Conservation (phyloP, 2,888 invertebrate genomes). For the Brachynemurus nebulosus region DNA sequence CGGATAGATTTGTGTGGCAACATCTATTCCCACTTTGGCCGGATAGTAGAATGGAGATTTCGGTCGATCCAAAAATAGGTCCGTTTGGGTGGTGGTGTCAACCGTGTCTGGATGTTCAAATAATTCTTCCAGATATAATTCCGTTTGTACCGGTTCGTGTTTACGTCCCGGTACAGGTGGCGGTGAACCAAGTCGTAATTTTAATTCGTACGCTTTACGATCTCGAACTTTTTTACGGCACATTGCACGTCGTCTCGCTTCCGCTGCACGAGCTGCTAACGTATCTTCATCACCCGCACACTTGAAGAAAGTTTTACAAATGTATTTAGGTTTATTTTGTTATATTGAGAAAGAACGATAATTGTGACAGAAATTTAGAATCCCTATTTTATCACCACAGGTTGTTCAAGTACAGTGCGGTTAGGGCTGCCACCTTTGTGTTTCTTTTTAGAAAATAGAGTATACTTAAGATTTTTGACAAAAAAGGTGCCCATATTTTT, state of each 20-base stretch:
- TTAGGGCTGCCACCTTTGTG: no score
- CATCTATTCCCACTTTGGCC: slow-evolving; percentile 67
- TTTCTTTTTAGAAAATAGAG: no score
- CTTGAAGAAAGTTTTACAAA: no score
- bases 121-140: slow-evolving; percentile 74
- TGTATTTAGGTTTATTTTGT: no score
- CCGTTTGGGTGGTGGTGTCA: slow-evolving; percentile 75
- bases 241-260: slow-evolving; percentile 57
- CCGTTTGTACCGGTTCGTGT: slow-evolving; percentile 82
- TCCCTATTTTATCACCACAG: no score
- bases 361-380: no score
- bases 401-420: no score
- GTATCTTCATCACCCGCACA: slow-evolving; percentile 34
- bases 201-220: slow-evolving; percentile 34
- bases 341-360: no score
- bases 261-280: slow-evolving; percentile 40
- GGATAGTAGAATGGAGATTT: slow-evolving; percentile 66
- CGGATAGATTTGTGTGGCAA: slow-evolving; percentile 73
- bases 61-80: slow-evolving; percentile 71
- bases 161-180: slow-evolving; percentile 70
- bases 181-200: slow-evolving; percentile 49
- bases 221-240: slow-evolving; percentile 55
- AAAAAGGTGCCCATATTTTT: no score
- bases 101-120: slow-evolving; percentile 60
- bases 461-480: no score